A percentile compares a stretch with the other conserved stretches of the same genome.
Evolutionary conservation across 2,888 invertebrate genomes (phyloP).

Genomic region (Bhutanitis thaidina): DNA sequence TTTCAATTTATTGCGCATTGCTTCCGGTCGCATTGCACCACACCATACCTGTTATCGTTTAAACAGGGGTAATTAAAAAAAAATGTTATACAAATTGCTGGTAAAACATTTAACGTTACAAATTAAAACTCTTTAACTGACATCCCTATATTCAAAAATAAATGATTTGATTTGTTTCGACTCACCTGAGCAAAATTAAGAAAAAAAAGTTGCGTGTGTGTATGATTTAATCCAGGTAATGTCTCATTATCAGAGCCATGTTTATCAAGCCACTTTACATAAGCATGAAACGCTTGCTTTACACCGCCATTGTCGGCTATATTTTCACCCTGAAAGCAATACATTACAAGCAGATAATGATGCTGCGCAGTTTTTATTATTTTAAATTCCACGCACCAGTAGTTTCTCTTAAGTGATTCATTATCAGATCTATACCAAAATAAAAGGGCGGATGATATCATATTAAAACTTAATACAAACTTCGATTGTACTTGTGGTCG

Average conservation of each 20-base stretch:
- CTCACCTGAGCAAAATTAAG: constrained; percentile 90
- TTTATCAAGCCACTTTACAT: constrained; percentile 85
- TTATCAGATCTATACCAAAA: too few species aligned
- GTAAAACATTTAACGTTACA: neutral
- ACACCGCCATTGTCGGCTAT: constrained; percentile 98
- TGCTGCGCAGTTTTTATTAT: too few species aligned
- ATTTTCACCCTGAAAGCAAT: constrained; percentile 86
- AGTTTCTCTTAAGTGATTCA: too few species aligned
- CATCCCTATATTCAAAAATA: too few species aligned
- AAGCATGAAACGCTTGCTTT: constrained; percentile 94
- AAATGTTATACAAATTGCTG: too few species aligned
- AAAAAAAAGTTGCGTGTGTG: constrained; percentile 92
- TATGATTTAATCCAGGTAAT: constrained; percentile 86
- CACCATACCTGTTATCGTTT: constrained; percentile 83
- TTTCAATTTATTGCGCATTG: constrained; percentile 87
- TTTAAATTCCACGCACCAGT: too few species aligned
- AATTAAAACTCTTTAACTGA: too few species aligned
- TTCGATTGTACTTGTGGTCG: too few species aligned
- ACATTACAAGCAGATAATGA: too few species aligned
- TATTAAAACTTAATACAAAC: too few species aligned
- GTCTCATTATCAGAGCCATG: constrained; percentile 82
- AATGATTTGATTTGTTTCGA: neutral
- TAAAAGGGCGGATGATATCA: too few species aligned
- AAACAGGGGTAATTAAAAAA: too few species aligned
- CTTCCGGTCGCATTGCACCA: constrained; percentile 90